These are phyloP conservation scores for Clusia tigrina DNA, from an alignment of 2,888 invertebrate genomes.

Conservation along the genomic window DNA sequence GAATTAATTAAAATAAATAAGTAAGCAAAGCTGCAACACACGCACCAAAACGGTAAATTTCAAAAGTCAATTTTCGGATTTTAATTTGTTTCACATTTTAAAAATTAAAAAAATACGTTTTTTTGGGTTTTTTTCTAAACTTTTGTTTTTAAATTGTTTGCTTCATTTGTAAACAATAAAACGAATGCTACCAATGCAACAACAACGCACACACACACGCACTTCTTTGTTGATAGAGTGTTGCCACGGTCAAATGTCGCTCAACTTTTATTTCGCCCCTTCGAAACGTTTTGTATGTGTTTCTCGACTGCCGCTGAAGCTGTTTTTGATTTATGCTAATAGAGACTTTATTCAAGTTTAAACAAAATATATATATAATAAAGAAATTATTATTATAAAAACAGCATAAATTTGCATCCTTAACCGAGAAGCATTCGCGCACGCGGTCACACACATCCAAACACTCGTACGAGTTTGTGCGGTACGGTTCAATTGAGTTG, in stretches of 20 bases:
- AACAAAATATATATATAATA: too few relatives aligned
- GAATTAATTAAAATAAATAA: too few relatives aligned
- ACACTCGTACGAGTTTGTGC: too few relatives aligned
- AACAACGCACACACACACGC: not conserved
- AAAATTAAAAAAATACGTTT: not conserved
- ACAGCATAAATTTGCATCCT: not conserved
- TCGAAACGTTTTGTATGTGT: not conserved
- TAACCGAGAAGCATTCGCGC: too few relatives aligned
- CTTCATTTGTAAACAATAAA: slow-evolving; percentile 5
- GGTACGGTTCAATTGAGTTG: too few relatives aligned
- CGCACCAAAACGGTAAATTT: not conserved
- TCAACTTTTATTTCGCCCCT: not conserved
- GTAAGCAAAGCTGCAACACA: not conserved
- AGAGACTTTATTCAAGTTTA: too few relatives aligned
- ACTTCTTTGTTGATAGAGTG: not conserved
- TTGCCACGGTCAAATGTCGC: not conserved
- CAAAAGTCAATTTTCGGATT: not conserved
- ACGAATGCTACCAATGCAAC: not conserved
- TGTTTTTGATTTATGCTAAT: not conserved
- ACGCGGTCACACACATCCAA: too few relatives aligned
- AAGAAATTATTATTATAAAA: too few relatives aligned
- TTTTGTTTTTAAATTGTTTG: slow-evolving; percentile 11
- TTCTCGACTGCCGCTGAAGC: not conserved
- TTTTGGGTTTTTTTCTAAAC: not conserved
- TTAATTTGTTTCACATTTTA: not conserved